Conservation (phyloP, 2,888 invertebrate genomes). For the Merodon equestris region DNA sequence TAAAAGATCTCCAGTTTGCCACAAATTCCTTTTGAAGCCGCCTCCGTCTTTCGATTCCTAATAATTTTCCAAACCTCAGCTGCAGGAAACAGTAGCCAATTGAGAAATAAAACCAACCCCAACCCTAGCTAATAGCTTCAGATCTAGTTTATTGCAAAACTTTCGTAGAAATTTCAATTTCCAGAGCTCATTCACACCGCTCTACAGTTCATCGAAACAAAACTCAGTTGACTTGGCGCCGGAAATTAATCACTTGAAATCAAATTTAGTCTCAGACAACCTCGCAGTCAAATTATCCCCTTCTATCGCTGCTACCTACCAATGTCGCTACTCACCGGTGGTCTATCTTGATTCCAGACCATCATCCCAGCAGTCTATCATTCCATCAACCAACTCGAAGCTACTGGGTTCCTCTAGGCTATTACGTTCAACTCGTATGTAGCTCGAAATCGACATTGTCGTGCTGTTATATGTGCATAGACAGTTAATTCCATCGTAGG, state of each 20-base stretch:
- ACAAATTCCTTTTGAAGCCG: not conserved
- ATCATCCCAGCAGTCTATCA: not conserved
- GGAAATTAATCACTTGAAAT: conserved; percentile 73
- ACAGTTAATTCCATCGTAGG: conserved; percentile 54
- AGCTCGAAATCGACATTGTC: conserved; percentile 22
- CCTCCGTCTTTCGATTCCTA: not conserved
- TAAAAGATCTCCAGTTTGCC: no score
- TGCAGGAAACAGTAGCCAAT: not conserved
- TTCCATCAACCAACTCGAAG: not conserved
- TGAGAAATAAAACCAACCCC: conserved; percentile 16
- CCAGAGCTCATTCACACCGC: not conserved
- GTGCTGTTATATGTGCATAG: conserved; percentile 25
- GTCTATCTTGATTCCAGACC: not conserved
- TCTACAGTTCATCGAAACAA: no score
- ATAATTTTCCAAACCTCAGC: not conserved
- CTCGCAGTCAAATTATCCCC: conserved; percentile 52
- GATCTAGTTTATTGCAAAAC: conserved; percentile 25
- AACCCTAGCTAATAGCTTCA: not conserved
- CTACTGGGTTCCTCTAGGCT: conserved; percentile 1
- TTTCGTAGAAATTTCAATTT: conserved; percentile 35
- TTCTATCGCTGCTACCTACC: conserved; percentile 5
- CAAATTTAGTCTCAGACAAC: conserved; percentile 71
- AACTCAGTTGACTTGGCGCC: conserved; percentile 51
- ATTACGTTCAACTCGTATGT: not conserved
- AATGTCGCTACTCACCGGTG: not conserved